These are phyloP conservation scores for Apostichopus japonicus DNA, from an alignment of 35 echinoderm and acorn worm genomes.

Conservation along the genomic window DNA sequence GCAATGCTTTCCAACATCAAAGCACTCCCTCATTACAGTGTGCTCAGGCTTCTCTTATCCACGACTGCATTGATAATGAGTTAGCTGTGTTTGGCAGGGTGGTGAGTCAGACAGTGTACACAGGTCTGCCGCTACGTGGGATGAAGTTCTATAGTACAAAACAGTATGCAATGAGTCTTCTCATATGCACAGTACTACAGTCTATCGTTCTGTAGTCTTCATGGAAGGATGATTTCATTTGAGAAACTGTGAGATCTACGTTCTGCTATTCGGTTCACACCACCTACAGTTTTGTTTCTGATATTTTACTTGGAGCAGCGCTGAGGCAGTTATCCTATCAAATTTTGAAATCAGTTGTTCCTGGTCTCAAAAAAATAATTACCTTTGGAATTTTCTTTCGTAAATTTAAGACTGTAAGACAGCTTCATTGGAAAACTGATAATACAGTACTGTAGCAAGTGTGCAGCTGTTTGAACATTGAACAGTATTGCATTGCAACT, in stretches of 20 bases:
- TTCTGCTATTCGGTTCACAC: no score
- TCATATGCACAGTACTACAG: background rate
- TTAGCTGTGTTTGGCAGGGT: background rate
- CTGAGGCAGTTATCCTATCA: no score
- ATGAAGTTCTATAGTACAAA: background rate
- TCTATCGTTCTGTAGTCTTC: background rate
- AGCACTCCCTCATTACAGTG: background rate
- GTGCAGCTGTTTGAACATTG: background rate
- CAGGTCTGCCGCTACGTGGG: background rate
- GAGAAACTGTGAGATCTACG: no score
- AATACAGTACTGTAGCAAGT: background rate
- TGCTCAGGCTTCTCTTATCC: background rate
- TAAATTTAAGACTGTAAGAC: no score
- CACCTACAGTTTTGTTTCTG: no score
- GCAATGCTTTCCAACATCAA: background rate
- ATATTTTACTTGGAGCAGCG: no score
- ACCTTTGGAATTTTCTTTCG: no score
- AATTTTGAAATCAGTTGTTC: no score
- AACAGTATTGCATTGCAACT: background rate
- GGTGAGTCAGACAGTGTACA: background rate
- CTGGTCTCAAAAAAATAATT: no score
- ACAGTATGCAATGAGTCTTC: no score
- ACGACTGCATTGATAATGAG: conserved; percentile 4
- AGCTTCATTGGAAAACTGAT: no score
- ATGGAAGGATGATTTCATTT: background rate